Evolutionary conservation across 2,797 vertebrate genomes (phyloP).

Genomic region (Urophycis tenuis): DNA sequence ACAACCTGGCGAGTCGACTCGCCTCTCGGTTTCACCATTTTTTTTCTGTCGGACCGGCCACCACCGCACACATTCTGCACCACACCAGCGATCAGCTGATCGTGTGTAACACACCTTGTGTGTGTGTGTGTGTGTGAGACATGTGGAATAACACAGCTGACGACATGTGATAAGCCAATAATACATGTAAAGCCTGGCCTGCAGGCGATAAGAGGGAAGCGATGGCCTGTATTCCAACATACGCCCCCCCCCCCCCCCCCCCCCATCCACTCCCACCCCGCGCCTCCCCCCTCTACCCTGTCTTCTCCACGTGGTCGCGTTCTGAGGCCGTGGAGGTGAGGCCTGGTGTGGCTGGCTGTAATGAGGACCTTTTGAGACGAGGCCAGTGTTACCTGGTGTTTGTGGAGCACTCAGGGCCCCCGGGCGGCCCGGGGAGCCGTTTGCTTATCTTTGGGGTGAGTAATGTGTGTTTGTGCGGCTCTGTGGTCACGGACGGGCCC

Average conservation of each 20-base stretch:
- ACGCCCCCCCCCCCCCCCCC: neutral
- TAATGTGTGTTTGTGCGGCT: constrained; percentile 67
- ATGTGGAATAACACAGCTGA: neutral
- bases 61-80: no score
- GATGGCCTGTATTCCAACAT: neutral
- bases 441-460: constrained; percentile 70
- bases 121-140: no score
- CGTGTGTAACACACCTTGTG: no score
- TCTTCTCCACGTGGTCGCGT: constrained; percentile 9
- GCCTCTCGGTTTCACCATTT: neutral
- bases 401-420: constrained; percentile 63
- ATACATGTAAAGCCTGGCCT: neutral
- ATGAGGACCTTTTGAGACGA: constrained; percentile 42
- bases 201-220: neutral
- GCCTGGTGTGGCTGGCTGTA: constrained; percentile 38
- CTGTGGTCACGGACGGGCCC: constrained; percentile 58
- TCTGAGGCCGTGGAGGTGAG: constrained; percentile 15
- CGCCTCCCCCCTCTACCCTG: neutral
- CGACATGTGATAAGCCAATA: neutral
- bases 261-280: neutral
- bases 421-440: constrained; percentile 50
- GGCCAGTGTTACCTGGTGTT: constrained; percentile 60
- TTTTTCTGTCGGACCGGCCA: neutral
- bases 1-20: neutral
- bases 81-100: no score